Conservation (phyloP, 2,797 vertebrate genomes). For the Anomalospiza imberbis region DNA sequence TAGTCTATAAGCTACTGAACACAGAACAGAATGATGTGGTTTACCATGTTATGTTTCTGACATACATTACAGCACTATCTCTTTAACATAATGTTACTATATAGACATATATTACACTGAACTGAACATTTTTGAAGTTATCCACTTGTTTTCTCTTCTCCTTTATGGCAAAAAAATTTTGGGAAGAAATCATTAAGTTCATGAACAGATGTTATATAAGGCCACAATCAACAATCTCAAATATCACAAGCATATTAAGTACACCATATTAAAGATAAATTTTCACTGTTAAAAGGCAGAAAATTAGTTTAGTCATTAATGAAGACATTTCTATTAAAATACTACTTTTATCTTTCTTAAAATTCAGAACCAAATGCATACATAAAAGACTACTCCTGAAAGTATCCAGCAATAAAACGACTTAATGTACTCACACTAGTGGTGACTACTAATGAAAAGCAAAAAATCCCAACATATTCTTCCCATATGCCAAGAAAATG, state of each 20-base stretch:
- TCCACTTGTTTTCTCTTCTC: background rate
- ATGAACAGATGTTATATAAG: background rate
- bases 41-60: background rate
- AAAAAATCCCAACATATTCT: background rate
- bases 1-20: background rate
- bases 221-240: background rate
- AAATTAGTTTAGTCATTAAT: background rate
- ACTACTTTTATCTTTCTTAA: background rate
- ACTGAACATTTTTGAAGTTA: background rate
- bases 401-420: background rate
- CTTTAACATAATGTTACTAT: background rate
- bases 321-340: background rate
- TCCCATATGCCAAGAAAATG: background rate
- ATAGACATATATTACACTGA: background rate
- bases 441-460: background rate
- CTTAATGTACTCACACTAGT: background rate
- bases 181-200: background rate
- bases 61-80: background rate
- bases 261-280: background rate
- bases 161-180: background rate
- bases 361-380: background rate
- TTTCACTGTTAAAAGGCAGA: background rate
- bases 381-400: background rate
- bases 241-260: background rate
- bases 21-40: background rate